Base-by-base conservation (phyloP, 2,113 vertebrate species). In the Sus scrofa region DNA sequence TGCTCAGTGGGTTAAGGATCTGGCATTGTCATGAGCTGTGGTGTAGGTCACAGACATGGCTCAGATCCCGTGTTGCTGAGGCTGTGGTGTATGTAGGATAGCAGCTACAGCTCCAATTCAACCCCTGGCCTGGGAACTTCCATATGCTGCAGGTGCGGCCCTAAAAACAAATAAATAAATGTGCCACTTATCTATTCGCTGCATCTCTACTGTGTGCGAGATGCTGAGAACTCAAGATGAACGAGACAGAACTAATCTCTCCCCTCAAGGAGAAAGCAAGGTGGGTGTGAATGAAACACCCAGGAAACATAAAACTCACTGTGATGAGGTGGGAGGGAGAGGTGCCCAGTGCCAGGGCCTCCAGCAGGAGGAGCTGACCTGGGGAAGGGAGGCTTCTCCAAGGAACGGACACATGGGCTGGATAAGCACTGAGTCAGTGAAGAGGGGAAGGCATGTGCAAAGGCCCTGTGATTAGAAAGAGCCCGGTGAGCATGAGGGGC, bases 141-240 rank as follows among this genome's bases (percentile, higher is more conserved):
- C 8, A 44, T 44, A 44, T 44, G 44, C 44, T 44, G 44, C 44
- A 44, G 44, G 44, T 44, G 8, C 44, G 44, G 44, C 44, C 44
- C 44, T 44, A 8, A 44, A 44, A 44, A 44, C 8, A 44, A 44
- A 44, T 44, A 44, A 44, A 44, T 44, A 44, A 44, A 0, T 0
- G 8, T 7, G 1, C 58, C 8, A 1, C 11, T 5, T 3, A 3
- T 2, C 27, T 22, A 39, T 19, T 32, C 32, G 20, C 2, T 3
- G 0, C 4, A 15, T n/a, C 63, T 37, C 62, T 19, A 6, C 26
- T 22, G 18, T 2, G 12, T 2, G 12, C 24, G n/a, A 34, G 54
- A 20, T 22, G 2, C 68, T 4, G 20, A 71, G 39, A 58, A 34
- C 2, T 73, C 22, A 50, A 5, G 0, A 6, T 15, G 60, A 70